Conservation (phyloP, 2,797 vertebrate species). For the Aeoliscus strigatus region DNA sequence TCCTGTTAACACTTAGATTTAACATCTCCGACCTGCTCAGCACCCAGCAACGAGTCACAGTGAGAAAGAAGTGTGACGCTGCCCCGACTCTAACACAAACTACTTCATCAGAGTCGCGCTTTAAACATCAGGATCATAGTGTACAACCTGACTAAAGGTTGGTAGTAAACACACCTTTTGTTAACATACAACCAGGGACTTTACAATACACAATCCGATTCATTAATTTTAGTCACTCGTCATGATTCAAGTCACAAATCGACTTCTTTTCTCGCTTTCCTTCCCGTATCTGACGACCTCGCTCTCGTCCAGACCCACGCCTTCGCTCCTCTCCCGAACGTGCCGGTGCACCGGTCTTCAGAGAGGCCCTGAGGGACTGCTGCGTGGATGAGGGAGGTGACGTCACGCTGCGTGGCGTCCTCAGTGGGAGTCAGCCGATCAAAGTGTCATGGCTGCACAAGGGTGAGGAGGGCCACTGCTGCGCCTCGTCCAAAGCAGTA, state of each 20-base stretch:
- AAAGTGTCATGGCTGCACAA: slow-evolving; percentile 74
- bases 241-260: too few relatives aligned
- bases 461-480: slow-evolving; percentile 54
- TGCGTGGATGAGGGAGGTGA: slow-evolving; percentile 67
- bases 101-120: not conserved
- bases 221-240: too few relatives aligned
- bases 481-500: too few relatives aligned
- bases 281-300: slow-evolving; percentile 1
- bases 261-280: too few relatives aligned
- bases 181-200: slow-evolving; percentile 5
- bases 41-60: too few relatives aligned
- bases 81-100: too few relatives aligned
- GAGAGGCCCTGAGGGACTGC: slow-evolving; percentile 61
- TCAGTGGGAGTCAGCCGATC: slow-evolving; percentile 67
- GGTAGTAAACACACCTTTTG: slow-evolving; percentile 6
- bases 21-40: too few relatives aligned
- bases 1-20: too few relatives aligned
- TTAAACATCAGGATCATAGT: not conserved
- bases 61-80: too few relatives aligned
- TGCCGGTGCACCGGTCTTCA: slow-evolving; percentile 58
- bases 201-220: too few relatives aligned
- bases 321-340: slow-evolving; percentile 4
- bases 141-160: slow-evolving; percentile 29
- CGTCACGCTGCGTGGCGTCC: slow-evolving; percentile 55
- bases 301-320: slow-evolving; percentile 20